Percentiles rank a stretch among this genome's conserved stretches.
These are phyloP conservation scores for Polyergus mexicanus DNA, from an alignment of 1,140 invertebrate genomes.

Conservation along the genomic window DNA sequence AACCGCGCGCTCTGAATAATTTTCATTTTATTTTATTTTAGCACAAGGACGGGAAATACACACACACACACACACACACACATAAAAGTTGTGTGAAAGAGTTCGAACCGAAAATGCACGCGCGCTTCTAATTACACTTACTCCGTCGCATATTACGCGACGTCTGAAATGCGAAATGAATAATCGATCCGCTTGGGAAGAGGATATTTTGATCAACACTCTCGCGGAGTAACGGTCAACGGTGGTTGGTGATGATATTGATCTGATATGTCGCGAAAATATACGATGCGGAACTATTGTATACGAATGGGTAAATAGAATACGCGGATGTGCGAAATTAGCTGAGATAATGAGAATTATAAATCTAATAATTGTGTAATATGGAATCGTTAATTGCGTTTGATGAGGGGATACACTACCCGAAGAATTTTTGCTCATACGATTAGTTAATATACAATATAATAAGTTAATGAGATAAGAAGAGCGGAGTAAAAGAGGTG, in stretches of 20 bases:
- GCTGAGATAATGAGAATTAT: slow-evolving; percentile 68
- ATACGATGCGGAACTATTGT: slow-evolving; percentile 37
- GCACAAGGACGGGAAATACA: too few species aligned
- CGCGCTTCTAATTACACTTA: slow-evolving; percentile 20
- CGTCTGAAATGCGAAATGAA: slow-evolving; percentile 22
- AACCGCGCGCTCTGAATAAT: slow-evolving; percentile 2
- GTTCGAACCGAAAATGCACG: slow-evolving; percentile 14
- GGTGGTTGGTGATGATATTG: slow-evolving; percentile 52
- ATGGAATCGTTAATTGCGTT: background rate
- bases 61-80: background rate
- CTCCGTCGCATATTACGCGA: background rate
- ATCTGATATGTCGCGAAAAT: slow-evolving; percentile 50
- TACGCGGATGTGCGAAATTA: slow-evolving; percentile 65
- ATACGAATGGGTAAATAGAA: slow-evolving; percentile 74
- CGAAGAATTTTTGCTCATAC: too few species aligned
- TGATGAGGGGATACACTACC: background rate
- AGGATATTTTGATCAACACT: slow-evolving; percentile 43
- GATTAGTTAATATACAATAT: too few species aligned
- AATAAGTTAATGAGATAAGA: background rate
- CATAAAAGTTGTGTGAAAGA: too few species aligned
- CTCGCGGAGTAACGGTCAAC: slow-evolving; percentile 43
- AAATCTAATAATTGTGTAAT: background rate
- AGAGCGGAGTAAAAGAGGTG: background rate
- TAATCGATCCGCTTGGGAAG: background rate
- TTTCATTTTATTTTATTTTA: slow-evolving; percentile 25